Conservation (phyloP, 1,140 invertebrate species). For the Colletes gigas region DNA sequence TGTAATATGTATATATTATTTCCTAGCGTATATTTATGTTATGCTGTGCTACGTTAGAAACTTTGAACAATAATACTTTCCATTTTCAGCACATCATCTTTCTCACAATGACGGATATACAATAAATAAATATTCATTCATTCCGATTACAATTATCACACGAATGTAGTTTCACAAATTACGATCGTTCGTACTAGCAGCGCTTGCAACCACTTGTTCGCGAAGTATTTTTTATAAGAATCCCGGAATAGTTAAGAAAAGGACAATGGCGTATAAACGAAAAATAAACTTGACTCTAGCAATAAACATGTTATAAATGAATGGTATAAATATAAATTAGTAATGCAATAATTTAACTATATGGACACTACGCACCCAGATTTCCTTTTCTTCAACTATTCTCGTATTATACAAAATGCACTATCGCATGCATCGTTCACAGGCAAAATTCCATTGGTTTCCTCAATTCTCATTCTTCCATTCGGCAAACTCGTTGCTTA, state of each 20-base stretch:
- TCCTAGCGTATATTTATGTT: conserved; percentile 52
- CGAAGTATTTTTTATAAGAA: conserved; percentile 8
- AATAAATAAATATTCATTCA: conserved; percentile 56
- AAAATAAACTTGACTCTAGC: neutral
- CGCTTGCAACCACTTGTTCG: conserved; percentile 10
- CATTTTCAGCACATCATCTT: conserved; percentile 54
- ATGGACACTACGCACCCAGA: neutral
- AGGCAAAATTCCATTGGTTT: neutral
- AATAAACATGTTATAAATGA: conserved; percentile 8
- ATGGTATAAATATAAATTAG: conserved; percentile 31
- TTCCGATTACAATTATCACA: conserved; percentile 26
- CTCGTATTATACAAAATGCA: conserved; percentile 24
- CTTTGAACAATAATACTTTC: conserved; percentile 66
- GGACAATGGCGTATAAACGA: conserved; percentile 2
- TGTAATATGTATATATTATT: conserved; percentile 47
- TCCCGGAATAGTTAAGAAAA: conserved; percentile 26
- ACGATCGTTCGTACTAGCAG: conserved; percentile 14
- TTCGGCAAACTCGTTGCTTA: neutral
- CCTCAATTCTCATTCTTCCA: neutral
- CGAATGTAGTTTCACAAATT: conserved; percentile 9
- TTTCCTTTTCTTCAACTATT: conserved; percentile 26
- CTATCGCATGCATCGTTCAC: conserved; percentile 7
- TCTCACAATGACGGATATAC: conserved; percentile 36
- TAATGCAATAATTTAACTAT: conserved; percentile 26
- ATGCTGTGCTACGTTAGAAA: conserved; percentile 59